Evolutionary conservation across 2,113 vertebrate genomes (phyloP).

Genomic region (Pluvialis apricaria): DNA sequence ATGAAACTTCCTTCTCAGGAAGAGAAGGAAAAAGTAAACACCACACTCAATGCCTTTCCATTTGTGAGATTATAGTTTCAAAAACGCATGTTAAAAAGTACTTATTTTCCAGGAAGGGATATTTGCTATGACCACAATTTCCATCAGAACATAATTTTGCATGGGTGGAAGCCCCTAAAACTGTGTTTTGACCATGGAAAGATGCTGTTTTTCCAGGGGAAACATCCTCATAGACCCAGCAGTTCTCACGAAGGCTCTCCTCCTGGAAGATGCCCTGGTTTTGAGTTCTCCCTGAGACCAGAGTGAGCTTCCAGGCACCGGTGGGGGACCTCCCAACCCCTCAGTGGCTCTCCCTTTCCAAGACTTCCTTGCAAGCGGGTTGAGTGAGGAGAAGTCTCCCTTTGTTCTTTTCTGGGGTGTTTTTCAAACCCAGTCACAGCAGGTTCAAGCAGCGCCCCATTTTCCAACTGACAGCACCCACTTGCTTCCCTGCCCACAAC

Average conservation of each 20-base stretch:
- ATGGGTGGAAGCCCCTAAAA: background rate
- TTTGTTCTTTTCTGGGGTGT: background rate
- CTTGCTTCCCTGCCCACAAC: background rate
- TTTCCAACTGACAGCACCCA: background rate
- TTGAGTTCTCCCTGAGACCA: background rate
- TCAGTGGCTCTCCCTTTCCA: background rate
- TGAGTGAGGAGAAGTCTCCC: background rate
- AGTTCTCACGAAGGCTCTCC: background rate
- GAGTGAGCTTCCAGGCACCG: fast-evolving
- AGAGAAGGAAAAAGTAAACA: background rate
- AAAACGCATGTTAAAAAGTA: background rate
- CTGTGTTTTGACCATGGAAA: background rate
- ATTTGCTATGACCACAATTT: background rate
- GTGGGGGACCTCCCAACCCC: background rate
- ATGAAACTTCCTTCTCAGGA: background rate
- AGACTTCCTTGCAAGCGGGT: background rate
- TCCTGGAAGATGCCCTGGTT: background rate
- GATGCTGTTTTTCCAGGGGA: background rate
- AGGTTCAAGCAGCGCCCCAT: background rate
- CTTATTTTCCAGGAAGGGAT: fast-evolving
- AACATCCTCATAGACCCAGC: fast-evolving
- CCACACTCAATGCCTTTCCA: fast-evolving
- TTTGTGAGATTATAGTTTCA: background rate
- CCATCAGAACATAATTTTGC: background rate
- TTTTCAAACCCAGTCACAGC: background rate